These are phyloP conservation scores for Lampris megalopsis DNA, from an alignment of 2,113 vertebrate genomes.

Conservation along the genomic window DNA sequence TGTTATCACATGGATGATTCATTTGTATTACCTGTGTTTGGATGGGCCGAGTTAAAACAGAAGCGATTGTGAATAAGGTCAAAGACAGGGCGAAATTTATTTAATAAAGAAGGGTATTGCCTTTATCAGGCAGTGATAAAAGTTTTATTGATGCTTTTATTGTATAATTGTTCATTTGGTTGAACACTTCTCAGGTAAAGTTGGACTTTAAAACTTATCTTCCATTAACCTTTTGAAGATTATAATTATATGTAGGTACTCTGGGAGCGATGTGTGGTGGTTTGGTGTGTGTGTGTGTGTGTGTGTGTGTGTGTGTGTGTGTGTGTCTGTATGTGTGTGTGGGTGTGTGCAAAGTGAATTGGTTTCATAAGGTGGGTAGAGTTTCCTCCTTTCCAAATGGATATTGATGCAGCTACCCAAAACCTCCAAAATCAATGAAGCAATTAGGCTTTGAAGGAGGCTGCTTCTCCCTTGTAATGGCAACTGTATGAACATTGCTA, in stretches of 20 bases:
- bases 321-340: not conserved
- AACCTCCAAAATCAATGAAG: slow-evolving; percentile 9
- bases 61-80: too few species aligned
- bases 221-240: not conserved
- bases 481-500: too few species aligned
- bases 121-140: not conserved
- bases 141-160: too few species aligned
- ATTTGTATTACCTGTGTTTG: too few species aligned
- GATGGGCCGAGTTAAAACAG: too few species aligned
- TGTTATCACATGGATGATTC: too few species aligned
- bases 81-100: not conserved
- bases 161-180: too few species aligned
- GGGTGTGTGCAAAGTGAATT: not conserved
- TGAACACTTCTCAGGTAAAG: too few species aligned
- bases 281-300: not conserved
- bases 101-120: not conserved
- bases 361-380: not conserved
- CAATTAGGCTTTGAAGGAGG: not conserved
- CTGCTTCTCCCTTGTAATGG: not conserved
- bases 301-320: not conserved
- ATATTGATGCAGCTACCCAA: not conserved
- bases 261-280: not conserved
- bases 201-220: not conserved
- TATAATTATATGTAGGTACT: slow-evolving; percentile 14
- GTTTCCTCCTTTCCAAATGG: not conserved